Percentiles rank a stretch among this genome's conserved stretches.
phyloP scores from a whole-genome alignment of 2,113 vertebrate species.

The Leucoraja erinaceus region DNA sequence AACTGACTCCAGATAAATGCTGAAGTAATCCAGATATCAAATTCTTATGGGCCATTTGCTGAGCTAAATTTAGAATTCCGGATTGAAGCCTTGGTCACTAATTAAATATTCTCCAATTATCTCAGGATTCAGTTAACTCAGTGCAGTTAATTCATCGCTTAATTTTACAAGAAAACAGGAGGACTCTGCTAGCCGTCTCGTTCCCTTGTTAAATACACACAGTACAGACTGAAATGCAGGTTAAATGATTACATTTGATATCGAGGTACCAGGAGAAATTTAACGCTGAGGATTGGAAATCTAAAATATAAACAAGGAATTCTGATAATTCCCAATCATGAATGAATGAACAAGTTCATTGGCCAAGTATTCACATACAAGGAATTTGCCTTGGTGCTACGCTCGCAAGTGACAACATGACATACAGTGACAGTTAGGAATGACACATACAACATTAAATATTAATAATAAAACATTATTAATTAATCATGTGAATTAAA shows the following conservation, averaged over 20 bases:
- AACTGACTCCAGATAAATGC: slow-evolving; percentile 18
- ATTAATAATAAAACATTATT: too few species aligned
- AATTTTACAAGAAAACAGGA: slow-evolving; percentile 17
- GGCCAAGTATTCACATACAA: too few species aligned
- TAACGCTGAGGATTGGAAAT: neutral
- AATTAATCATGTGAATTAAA: too few species aligned
- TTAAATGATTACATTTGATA: neutral
- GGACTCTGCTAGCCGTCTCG: neutral
- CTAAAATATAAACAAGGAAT: neutral
- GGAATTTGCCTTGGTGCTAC: too few species aligned
- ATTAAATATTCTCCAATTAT: slow-evolving; percentile 20
- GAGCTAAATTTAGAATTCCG: neutral
- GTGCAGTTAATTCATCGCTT: neutral
- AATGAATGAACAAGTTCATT: too few species aligned
- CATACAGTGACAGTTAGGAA: too few species aligned
- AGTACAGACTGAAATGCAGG: neutral
- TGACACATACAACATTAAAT: too few species aligned
- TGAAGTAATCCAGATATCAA: slow-evolving; percentile 14
- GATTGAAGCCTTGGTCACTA: neutral
- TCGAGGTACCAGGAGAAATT: neutral
- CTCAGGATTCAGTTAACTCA: neutral
- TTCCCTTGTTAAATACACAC: neutral
- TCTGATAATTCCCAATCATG: too few species aligned
- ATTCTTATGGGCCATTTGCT: neutral
- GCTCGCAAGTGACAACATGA: too few species aligned